phyloP scores from a whole-genome alignment of 2,113 vertebrate species.

The Colaptes auratus region DNA sequence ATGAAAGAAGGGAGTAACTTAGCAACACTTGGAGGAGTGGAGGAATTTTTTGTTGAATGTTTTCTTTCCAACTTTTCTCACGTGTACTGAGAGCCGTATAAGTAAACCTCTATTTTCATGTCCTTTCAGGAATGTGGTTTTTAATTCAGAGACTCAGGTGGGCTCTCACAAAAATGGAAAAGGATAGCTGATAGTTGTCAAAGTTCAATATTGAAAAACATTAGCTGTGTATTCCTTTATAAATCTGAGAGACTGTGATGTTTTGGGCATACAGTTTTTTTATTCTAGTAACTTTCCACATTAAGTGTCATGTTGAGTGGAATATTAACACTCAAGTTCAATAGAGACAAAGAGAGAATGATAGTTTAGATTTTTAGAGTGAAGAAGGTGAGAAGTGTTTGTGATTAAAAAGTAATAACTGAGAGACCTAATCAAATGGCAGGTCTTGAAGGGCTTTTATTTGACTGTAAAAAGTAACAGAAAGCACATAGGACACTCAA shows the following conservation, averaged over 20 bases:
- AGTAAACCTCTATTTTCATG: background rate
- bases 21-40: constrained; percentile 57
- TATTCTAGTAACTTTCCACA: background rate
- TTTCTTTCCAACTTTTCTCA: constrained; percentile 19
- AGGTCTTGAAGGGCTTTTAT: background rate
- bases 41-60: constrained; percentile 30
- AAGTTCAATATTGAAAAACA: background rate
- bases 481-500: background rate
- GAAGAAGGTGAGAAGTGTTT: background rate
- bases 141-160: background rate
- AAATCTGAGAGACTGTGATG: background rate
- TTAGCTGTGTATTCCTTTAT: background rate
- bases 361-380: background rate
- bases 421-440: background rate
- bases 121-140: background rate
- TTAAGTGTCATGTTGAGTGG: background rate
- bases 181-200: background rate
- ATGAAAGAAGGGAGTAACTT: constrained; percentile 47
- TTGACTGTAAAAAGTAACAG: background rate
- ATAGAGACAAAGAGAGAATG: background rate
- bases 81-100: background rate
- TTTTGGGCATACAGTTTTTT: background rate
- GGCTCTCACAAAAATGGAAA: background rate
- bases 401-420: background rate
- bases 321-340: background rate